phyloP scores from a whole-genome alignment of 2,797 vertebrate genomes.

The Lepilemur septentrionalis region DNA sequence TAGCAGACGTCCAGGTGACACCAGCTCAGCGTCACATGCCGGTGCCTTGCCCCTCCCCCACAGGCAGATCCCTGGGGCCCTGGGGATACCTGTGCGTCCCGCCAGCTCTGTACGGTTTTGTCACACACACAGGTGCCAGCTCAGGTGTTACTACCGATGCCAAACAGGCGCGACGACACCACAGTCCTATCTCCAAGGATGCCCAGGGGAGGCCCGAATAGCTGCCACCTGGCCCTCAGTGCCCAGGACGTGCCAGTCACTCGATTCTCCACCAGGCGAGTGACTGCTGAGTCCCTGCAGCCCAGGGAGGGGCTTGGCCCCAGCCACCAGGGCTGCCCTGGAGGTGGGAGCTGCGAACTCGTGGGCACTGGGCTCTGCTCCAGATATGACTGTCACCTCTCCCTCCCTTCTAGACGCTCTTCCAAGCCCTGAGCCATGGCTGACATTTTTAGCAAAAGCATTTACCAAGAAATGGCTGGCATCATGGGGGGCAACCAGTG shows the following conservation, averaged over 20 bases:
- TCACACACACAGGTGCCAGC: rapidly evolving
- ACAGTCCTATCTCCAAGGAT: too few relatives aligned
- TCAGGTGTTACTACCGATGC: rapidly evolving
- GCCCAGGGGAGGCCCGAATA: neutral
- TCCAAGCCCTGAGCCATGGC: too few relatives aligned
- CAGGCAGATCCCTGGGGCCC: neutral
- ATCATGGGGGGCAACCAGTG: rapidly evolving
- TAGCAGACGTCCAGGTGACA: rapidly evolving
- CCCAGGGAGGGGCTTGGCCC: neutral
- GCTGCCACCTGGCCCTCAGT: neutral
- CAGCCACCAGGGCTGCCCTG: neutral
- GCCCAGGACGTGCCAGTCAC: neutral
- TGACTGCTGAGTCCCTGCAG: neutral
- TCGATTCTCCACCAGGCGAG: neutral
- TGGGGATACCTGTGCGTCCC: neutral
- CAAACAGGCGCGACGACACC: neutral
- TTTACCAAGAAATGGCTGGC: neutral
- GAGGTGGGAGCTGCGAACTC: rapidly evolving
- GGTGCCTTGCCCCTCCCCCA: neutral
- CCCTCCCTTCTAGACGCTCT: rapidly evolving
- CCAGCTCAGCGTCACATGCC: rapidly evolving
- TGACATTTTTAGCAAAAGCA: neutral
- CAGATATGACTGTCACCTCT: rapidly evolving
- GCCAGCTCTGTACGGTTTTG: neutral
- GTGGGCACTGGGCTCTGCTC: neutral